Evolutionary conservation across 2,797 vertebrate species (phyloP).

Genomic region (Peromyscus attwateri): DNA sequence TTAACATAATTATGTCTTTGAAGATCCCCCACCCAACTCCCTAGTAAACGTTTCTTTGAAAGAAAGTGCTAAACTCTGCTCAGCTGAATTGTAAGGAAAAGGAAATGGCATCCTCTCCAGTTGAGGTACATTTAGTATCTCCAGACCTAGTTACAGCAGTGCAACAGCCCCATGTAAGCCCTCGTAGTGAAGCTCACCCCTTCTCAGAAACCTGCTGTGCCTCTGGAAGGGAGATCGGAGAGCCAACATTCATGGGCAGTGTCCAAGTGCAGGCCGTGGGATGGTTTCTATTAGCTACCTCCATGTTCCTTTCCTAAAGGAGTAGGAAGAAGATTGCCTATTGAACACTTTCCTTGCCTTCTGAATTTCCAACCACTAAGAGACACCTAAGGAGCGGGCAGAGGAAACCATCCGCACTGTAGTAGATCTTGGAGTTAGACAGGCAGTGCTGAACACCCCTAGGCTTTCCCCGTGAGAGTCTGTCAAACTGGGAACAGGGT

Average conservation of each 20-base stretch:
- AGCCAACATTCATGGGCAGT: not conserved
- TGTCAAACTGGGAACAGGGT: too few relatives aligned
- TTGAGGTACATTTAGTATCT: not conserved
- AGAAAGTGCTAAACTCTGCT: slow-evolving; percentile 2
- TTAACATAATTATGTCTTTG: not conserved
- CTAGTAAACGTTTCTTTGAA: not conserved
- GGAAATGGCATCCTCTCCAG: not conserved
- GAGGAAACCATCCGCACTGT: not conserved
- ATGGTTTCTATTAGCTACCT: not conserved
- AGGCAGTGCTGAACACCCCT: too few relatives aligned
- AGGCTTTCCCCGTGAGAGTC: too few relatives aligned
- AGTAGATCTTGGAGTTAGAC: too few relatives aligned
- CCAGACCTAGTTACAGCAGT: not conserved
- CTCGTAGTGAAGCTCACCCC: not conserved
- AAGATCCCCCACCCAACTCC: not conserved
- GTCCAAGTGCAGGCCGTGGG: not conserved
- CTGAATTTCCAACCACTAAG: slow-evolving; percentile 9
- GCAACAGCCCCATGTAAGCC: not conserved
- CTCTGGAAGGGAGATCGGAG: not conserved
- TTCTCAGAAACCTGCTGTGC: not conserved
- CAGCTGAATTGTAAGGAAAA: slow-evolving; percentile 27
- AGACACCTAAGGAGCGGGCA: not conserved
- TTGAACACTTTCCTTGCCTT: not conserved
- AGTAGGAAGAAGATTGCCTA: not conserved
- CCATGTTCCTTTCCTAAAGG: not conserved